Evolutionary conservation across 2,888 invertebrate genomes (phyloP), one percentile per base, ranked within the genome.

Genomic region (Adelognathus sp.): DNA sequence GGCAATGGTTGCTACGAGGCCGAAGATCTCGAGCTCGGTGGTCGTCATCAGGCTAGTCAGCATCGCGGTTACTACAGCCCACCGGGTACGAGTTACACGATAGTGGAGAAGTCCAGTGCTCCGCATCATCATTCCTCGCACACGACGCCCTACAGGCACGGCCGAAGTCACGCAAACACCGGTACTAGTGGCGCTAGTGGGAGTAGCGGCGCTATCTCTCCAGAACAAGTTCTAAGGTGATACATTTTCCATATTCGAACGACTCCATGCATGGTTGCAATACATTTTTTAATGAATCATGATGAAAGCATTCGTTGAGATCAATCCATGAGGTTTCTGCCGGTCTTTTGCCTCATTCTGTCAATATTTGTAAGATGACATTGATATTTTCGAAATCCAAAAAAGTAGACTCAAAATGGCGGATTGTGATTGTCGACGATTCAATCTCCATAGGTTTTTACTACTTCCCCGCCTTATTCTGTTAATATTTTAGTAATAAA

Each of bases 1-100:
- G 82, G 86, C 41, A 67, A 74, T 9, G 82, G 90, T 81, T 89
- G 91, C 80, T 92, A 90, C 85, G 91, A 92, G 75, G 91, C 91
- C 7, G 91, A 91, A 84, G 91, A 91, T 80, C 87, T 90, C 66
- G 91, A 90, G 73, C 87, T 89, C 2, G 86, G 92, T 81, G 92
- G 92, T 92, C 95, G 85, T 93, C 75, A 80, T 70, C 76, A 81
- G 50, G 58, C 64, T 11, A 95, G 58, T 94, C 96, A 83, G 95
- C 96, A 82, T 93, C 95, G 82, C 29, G 91, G 91, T n/a, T 97
- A 97, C 92, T 97, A 97, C 92, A 97, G 97, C 82, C 97, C 97
- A 73, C 97, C 97, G 29, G 97, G 97, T 81, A 97, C 97, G 83
- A 96, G 96, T 75, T 97, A 97, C 92, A 97, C 97, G 88, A 97